Conservation (phyloP, 2,888 invertebrate species). For the Mechanitis mazaeus region DNA sequence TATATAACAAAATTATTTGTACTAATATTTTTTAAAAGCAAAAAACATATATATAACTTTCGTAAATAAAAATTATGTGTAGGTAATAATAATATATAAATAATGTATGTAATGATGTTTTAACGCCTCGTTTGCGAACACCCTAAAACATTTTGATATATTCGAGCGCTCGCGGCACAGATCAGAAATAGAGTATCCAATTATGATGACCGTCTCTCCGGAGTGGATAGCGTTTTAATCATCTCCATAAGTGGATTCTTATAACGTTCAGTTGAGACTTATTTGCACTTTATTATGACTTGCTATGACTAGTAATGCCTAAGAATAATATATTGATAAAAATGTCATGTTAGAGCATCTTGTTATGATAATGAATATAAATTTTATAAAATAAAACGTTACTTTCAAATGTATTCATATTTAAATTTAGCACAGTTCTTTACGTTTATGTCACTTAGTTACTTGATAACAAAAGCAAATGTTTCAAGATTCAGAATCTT, state of each 20-base stretch:
- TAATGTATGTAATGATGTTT: neutral
- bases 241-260: conserved; percentile 23
- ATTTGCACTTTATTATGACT: conserved; percentile 9
- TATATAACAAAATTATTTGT: too few species aligned
- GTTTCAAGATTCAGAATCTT: conserved; percentile 57
- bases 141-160: conserved; percentile 29
- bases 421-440: neutral
- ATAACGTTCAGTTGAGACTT: conserved; percentile 7
- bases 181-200: conserved; percentile 37
- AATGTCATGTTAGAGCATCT: too few species aligned
- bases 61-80: too few species aligned
- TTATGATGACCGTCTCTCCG: conserved; percentile 31
- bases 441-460: neutral
- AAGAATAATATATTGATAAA: too few species aligned
- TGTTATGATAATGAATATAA: too few species aligned
- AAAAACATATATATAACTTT: too few species aligned
- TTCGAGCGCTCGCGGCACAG: conserved; percentile 26
- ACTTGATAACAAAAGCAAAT: conserved; percentile 3
- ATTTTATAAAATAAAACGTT: too few species aligned
- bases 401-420: neutral
- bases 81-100: too few species aligned
- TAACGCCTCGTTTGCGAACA: conserved; percentile 15
- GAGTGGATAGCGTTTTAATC: conserved; percentile 33
- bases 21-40: too few species aligned
- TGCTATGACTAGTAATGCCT: neutral